Base-by-base conservation (phyloP, 1,140 invertebrate genomes). In the Ostrea denselamellosa region DNA sequence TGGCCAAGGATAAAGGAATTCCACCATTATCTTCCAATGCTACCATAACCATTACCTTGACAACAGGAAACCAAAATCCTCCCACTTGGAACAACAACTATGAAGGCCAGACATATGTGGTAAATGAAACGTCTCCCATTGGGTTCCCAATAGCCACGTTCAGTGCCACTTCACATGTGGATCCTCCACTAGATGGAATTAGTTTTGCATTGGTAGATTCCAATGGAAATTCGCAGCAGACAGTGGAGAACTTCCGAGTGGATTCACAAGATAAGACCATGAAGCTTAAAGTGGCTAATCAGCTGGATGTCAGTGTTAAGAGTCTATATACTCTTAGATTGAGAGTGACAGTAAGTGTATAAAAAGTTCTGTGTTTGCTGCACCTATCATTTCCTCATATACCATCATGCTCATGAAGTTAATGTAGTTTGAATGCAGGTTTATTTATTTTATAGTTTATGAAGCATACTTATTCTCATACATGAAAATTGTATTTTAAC, bases 81-180 rank as follows among this genome's bases (percentile, higher is more conserved):
- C 92, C 92, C 0, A 91, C 91, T 3, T 93, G 92, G 92, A 89
- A 90, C 51, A 87, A 86, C 19, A 83, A 91, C 81, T 91, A 91
- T 54, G 91, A 93, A 86, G 88, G 90, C 14, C 87, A 82, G 19
- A 82, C 89, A 4, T 93, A 91, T 56, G 44, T 22, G 2, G 91
- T 93, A 7, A 88, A 89, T 65, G 92, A 93, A 85, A 93, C 92
- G 2, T 91, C 88, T n/a, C 87, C 54, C 7, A 83, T 90, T n/a
- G 89, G 90, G 19, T 87, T 90, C n/a, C 68, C 85, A 5, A 91
- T 93, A 10, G 90, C 91, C 34, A 83, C 68, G 12, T 91, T 93
- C 65, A 88, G 81, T 58, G 92, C 92, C 19, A 89, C 89, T 0
- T 92, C 92, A 14, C 92, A 92, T 83, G 91, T 91, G 10, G 88